Evolutionary conservation across 2,113 vertebrate species (phyloP).

Genomic region (Mionectes macconnelli): DNA sequence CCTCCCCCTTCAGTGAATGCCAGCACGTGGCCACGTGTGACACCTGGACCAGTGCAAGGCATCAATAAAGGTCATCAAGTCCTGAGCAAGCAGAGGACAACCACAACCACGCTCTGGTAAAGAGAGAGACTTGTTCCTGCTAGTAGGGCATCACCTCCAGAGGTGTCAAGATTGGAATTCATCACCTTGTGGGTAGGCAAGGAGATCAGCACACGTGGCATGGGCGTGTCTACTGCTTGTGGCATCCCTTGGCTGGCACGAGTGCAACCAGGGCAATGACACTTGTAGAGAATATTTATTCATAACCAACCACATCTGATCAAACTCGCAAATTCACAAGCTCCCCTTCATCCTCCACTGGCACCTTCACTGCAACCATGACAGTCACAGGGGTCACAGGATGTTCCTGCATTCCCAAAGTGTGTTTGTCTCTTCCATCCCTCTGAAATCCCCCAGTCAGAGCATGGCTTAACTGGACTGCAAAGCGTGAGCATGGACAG

Average conservation of each 20-base stretch:
- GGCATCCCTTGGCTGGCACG: neutral
- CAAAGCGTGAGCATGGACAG: neutral
- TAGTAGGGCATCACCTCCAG: neutral
- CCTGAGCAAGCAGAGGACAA: neutral
- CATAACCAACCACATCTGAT: neutral
- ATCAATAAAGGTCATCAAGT: neutral
- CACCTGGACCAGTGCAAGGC: neutral
- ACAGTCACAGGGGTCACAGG: neutral
- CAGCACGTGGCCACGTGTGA: fast-evolving
- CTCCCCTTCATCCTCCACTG: neutral
- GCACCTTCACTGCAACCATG: neutral
- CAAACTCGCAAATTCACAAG: neutral
- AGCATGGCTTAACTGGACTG: neutral
- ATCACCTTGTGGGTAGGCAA: neutral
- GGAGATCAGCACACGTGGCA: neutral
- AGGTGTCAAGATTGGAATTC: neutral
- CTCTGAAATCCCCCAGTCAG: neutral
- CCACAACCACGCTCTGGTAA: neutral
- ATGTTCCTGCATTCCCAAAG: neutral
- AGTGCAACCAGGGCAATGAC: neutral
- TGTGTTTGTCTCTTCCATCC: neutral
- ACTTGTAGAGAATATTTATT: neutral
- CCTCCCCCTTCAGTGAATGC: neutral
- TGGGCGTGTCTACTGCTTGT: neutral
- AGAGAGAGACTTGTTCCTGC: neutral